Percentiles rank a stretch among this genome's conserved stretches.
Evolutionary conservation across 1,140 invertebrate genomes (phyloP).

Genomic region (Brachionus sp.): DNA sequence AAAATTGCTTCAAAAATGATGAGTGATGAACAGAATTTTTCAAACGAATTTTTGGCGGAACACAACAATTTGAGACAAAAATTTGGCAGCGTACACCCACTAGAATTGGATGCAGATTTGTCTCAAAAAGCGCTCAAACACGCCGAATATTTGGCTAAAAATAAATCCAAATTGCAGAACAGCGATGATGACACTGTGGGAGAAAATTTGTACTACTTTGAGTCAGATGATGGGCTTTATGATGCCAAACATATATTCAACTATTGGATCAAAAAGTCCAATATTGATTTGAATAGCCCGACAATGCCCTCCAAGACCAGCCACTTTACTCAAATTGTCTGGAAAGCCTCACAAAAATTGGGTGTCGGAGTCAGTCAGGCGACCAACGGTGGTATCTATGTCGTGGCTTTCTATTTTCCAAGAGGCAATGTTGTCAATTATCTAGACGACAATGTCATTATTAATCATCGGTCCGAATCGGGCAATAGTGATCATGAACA

Average conservation of each 20-base stretch:
- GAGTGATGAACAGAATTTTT: background rate
- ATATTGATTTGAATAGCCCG: background rate
- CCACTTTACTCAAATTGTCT: constrained; percentile 45
- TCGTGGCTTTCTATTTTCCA: constrained; percentile 28
- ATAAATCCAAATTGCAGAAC: background rate
- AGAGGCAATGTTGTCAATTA: constrained; percentile 38
- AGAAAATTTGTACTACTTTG: constrained; percentile 41
- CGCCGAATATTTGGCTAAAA: constrained; percentile 25
- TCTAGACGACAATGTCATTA: constrained; percentile 17
- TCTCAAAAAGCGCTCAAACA: background rate
- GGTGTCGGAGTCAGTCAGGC: background rate
- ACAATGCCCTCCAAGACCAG: background rate
- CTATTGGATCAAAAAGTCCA: constrained; percentile 28
- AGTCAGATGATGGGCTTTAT: constrained; percentile 34
- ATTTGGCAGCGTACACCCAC: background rate
- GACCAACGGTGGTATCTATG: background rate
- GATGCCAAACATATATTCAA: constrained; percentile 4
- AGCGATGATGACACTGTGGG: constrained; percentile 26
- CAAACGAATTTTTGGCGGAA: background rate
- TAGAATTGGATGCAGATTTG: constrained; percentile 15
- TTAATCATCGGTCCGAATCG: background rate
- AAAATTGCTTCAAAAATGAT: background rate
- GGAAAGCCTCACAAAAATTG: constrained; percentile 5
- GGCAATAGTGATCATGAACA: constrained; percentile 9
- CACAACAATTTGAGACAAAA: constrained; percentile 35